Base-by-base conservation (phyloP, 23 tunicate species). In the Halocynthia aurantium region DNA sequence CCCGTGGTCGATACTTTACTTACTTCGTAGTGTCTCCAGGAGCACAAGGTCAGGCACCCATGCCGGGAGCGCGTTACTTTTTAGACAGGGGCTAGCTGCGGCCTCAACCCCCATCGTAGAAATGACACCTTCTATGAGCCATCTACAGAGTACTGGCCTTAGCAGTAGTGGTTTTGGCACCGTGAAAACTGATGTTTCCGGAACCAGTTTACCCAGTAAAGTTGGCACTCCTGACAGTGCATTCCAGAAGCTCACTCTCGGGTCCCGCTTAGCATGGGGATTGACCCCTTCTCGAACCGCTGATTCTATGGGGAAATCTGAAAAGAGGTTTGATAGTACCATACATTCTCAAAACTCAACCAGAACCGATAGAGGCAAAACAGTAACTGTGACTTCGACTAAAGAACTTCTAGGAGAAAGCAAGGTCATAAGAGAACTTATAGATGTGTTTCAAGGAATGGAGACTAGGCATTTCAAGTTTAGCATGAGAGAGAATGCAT, bases 371-470 rank as follows among this genome's bases (percentile, higher is more conserved):
- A 31, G 44, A 31, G 44, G 64, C 17, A n/a, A 60, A 60, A 60
- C n/a, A 60, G 17, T 60, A 60, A 15, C 17, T 60, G n/a, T 4
- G 17, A 60, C 64, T n/a, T 15, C 64, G n/a, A n/a, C 64, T 60
- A 15, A n/a, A 15, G 17, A n/a, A 60, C 10, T 67, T 60, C 64
- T n/a, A 4, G 52, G 6, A 11, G 93, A 92, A 58, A 72, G 56
- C 31, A 22, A 22, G 19, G 22, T 92, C 22, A 52, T 92, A 6
- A 85, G 87, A 5, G 86, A 92, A 73, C 81, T 92, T 22, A 75
- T 92, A 20, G 76, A 73, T 57, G 87, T 92, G 8, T 86, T 92
- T 79, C 98, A 86, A 77, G 98, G 98, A n/a, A 83, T 82, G 53
- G 87, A 89, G 40, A 63, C 92, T 22, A 71, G 82, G 55, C 78